Evolutionary conservation across 2,888 invertebrate species (phyloP).

Genomic region (Luperina nickerlii): DNA sequence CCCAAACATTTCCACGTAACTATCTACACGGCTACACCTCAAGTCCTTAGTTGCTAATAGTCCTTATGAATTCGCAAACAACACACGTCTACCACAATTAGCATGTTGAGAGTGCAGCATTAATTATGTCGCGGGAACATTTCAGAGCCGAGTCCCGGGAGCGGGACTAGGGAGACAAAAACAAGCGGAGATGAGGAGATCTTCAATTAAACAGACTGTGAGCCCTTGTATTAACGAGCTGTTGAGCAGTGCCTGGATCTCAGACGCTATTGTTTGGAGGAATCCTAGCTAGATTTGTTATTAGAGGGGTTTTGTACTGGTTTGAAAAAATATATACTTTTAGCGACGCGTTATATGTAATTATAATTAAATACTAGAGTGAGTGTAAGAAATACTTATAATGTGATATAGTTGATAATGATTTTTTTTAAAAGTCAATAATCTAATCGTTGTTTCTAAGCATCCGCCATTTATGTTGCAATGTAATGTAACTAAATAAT

Average conservation of each 20-base stretch:
- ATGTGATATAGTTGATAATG: background rate
- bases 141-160: constrained; percentile 32
- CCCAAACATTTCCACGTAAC: constrained; percentile 27
- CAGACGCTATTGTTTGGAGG: constrained; percentile 54
- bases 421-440: background rate
- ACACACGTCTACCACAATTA: constrained; percentile 63
- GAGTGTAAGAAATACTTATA: background rate
- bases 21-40: background rate
- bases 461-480: background rate
- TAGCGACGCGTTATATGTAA: background rate
- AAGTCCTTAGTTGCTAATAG: constrained; percentile 21
- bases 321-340: background rate
- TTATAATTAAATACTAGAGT: background rate
- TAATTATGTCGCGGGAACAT: constrained; percentile 55
- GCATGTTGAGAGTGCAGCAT: constrained; percentile 49
- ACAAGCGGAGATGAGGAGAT: constrained; percentile 56
- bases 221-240: constrained; percentile 64
- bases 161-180: constrained; percentile 52
- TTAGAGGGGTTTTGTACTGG: constrained; percentile 7
- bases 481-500: background rate
- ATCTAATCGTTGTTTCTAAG: background rate
- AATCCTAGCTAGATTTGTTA: constrained; percentile 23
- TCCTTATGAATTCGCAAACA: constrained; percentile 39
- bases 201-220: constrained; percentile 65
- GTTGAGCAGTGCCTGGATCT: constrained; percentile 40